A percentile compares a stretch with the other conserved stretches of the same genome.
Evolutionary conservation across 2,797 vertebrate genomes (phyloP).

Genomic region (Hephaestus fuliginosus): DNA sequence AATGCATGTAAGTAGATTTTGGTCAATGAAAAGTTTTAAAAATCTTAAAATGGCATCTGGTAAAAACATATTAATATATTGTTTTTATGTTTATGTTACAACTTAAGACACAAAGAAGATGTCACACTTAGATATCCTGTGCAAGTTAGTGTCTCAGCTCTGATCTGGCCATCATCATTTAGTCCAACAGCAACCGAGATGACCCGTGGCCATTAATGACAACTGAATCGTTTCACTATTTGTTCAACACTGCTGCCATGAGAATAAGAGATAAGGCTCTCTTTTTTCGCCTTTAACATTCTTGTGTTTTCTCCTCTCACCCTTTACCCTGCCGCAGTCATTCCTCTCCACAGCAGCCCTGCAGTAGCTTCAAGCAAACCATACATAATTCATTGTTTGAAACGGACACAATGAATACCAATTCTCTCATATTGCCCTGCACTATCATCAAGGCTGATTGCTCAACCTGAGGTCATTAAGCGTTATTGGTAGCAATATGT

Average conservation of each 20-base stretch:
- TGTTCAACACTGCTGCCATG: conserved; percentile 17
- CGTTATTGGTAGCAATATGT: conserved; percentile 75
- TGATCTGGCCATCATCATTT: conserved; percentile 2
- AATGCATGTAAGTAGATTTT: neutral
- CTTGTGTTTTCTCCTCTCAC: conserved; percentile 58
- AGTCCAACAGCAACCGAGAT: conserved; percentile 24
- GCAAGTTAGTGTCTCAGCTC: conserved; percentile 20
- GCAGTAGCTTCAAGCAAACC: conserved; percentile 76
- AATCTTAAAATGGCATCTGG: neutral
- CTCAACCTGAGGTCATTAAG: conserved; percentile 79
- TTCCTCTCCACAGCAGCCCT: conserved; percentile 59
- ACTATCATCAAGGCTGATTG: conserved; percentile 82
- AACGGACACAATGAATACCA: conserved; percentile 84
- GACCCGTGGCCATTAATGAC: conserved; percentile 37
- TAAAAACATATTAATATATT: neutral
- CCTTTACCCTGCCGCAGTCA: conserved; percentile 60
- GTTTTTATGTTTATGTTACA: neutral
- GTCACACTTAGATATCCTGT: neutral
- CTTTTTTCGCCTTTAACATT: conserved; percentile 57
- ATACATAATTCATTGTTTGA: conserved; percentile 87
- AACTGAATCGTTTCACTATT: conserved; percentile 38
- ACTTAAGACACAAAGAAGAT: neutral
- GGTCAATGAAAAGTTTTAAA: neutral
- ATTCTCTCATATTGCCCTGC: conserved; percentile 79
- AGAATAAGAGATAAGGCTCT: conserved; percentile 43